phyloP scores from a whole-genome alignment of 1,140 invertebrate species.

The Sweltsa coloradensis region DNA sequence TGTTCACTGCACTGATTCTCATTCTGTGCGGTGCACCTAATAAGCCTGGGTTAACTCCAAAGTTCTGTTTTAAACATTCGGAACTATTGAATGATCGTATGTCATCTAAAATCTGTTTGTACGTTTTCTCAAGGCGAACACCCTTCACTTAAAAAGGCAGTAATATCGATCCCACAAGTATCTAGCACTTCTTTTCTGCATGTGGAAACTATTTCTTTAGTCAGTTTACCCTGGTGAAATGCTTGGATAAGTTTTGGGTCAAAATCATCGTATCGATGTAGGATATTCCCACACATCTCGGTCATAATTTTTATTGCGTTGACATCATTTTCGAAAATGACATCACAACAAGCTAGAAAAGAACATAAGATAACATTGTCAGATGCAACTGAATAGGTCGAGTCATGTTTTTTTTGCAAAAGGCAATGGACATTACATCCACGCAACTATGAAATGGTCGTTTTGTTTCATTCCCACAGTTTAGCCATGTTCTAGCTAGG shows the following conservation, averaged over 20 bases:
- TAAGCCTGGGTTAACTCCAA: conserved; percentile 50
- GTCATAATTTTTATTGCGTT: conserved; percentile 57
- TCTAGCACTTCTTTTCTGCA: conserved; percentile 55
- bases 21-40: conserved; percentile 40
- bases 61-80: conserved; percentile 56
- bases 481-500: no score
- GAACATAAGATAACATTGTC: no score
- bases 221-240: conserved; percentile 33
- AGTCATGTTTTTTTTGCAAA: no score
- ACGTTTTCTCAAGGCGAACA: conserved; percentile 48
- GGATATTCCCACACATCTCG: conserved; percentile 56
- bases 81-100: conserved; percentile 58
- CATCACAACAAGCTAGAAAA: conserved; percentile 57
- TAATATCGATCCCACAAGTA: conserved; percentile 60
- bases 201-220: conserved; percentile 42
- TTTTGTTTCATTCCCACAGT: no score
- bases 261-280: conserved; percentile 27
- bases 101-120: conserved; percentile 53
- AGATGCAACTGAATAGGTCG: no score
- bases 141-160: conserved; percentile 48
- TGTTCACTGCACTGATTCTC: conserved; percentile 15
- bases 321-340: conserved; percentile 60
- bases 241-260: conserved; percentile 21
- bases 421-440: no score
- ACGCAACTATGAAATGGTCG: no score